These are phyloP conservation scores for Pangasianodon hypophthalmus DNA, from an alignment of 2,113 vertebrate species.

Conservation along the genomic window DNA sequence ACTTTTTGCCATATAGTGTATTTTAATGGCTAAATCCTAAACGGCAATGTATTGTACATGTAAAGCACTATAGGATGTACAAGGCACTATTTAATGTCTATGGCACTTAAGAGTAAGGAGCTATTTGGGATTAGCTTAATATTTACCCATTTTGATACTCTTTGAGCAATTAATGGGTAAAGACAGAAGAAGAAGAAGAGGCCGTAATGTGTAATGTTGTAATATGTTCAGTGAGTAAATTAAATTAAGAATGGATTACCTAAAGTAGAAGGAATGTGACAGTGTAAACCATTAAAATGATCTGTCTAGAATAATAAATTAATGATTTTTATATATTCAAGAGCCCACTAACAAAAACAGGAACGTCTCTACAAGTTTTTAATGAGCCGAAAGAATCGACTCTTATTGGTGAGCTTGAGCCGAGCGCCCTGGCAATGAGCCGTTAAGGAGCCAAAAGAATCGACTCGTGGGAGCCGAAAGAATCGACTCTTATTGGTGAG, in stretches of 20 bases:
- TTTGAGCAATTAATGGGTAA: neutral
- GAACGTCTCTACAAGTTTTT: neutral
- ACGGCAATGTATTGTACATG: neutral
- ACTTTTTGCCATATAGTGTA: neutral
- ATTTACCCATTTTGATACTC: neutral
- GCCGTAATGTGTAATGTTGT: neutral
- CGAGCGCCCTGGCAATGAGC: neutral
- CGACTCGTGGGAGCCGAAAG: neutral
- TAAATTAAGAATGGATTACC: neutral
- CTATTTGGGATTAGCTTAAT: neutral
- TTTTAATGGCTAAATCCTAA: neutral
- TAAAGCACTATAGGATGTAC: neutral
- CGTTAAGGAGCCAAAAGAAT: neutral
- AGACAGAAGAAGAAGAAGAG: neutral
- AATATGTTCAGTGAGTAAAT: neutral
- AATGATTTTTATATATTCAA: neutral
- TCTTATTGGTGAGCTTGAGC: neutral
- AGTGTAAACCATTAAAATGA: neutral
- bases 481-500: neutral
- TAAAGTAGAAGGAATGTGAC: neutral
- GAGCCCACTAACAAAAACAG: neutral
- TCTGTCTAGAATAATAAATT: neutral
- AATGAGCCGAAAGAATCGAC: neutral
- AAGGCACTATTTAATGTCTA: neutral
- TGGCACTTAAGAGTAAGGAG: neutral